Evolutionary conservation across 2,797 vertebrate genomes (phyloP).

Genomic region (Euthynnus affinis): DNA sequence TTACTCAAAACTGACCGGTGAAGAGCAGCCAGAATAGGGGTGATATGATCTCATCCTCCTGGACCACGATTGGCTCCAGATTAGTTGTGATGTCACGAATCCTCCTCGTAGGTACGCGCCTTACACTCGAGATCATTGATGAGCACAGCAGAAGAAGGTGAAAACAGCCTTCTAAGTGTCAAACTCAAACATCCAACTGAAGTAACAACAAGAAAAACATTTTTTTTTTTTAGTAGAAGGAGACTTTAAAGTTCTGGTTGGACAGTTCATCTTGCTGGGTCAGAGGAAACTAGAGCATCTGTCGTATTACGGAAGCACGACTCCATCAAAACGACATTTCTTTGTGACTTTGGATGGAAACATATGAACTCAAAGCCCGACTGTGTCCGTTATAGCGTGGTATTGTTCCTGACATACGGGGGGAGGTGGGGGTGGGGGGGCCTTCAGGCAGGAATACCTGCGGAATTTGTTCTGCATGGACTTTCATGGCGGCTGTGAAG

Average conservation of each 20-base stretch:
- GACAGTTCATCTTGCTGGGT: slow-evolving; percentile 9
- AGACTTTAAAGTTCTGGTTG: not conserved
- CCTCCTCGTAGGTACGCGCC: too few relatives aligned
- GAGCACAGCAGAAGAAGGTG: too few relatives aligned
- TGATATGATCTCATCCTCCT: too few relatives aligned
- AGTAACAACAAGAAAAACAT: not conserved
- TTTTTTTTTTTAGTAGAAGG: too few relatives aligned
- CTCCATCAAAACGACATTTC: slow-evolving; percentile 13
- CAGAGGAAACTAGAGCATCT: not conserved
- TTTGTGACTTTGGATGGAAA: not conserved
- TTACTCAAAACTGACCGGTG: too few relatives aligned
- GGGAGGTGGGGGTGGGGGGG: not conserved
- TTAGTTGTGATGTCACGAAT: too few relatives aligned
- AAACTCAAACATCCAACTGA: too few relatives aligned
- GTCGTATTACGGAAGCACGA: slow-evolving; percentile 10
- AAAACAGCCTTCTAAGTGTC: too few relatives aligned
- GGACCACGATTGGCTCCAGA: too few relatives aligned
- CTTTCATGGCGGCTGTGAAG: not conserved
- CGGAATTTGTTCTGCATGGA: not conserved
- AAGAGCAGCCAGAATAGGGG: too few relatives aligned
- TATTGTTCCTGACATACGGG: not conserved
- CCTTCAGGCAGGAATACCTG: not conserved
- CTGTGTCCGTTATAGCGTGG: slow-evolving; percentile 17
- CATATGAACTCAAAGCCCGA: not conserved
- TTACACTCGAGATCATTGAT: too few relatives aligned